Percentiles rank a stretch among this genome's conserved stretches.
These are phyloP conservation scores for Saxidomus purpurata DNA, from an alignment of 1,140 invertebrate species.

Conservation along the genomic window DNA sequence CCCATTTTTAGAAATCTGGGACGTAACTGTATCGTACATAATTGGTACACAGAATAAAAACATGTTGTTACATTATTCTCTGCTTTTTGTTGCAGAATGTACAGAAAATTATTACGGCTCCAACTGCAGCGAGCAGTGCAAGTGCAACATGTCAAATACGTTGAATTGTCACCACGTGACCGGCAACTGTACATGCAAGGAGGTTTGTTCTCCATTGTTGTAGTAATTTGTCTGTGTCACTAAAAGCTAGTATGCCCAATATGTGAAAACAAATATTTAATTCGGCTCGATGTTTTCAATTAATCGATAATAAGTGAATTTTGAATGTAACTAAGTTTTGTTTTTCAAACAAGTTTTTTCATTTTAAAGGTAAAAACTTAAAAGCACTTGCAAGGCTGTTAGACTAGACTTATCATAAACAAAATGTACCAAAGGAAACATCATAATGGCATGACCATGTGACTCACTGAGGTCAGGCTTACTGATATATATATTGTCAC, in stretches of 20 bases:
- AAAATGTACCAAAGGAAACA: background rate
- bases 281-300: too few relatives aligned
- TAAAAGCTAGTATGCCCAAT: background rate
- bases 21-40: too few relatives aligned
- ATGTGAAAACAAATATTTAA: background rate
- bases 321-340: background rate
- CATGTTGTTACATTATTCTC: too few relatives aligned
- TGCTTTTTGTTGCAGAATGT: background rate
- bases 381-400: background rate
- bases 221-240: background rate
- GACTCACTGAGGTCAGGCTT: too few relatives aligned
- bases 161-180: background rate
- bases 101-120: background rate
- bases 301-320: background rate
- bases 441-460: background rate
- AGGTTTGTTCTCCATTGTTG: background rate
- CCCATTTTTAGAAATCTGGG: too few relatives aligned
- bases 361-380: background rate
- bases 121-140: background rate
- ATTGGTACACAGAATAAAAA: too few relatives aligned
- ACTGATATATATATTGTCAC: too few relatives aligned
- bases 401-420: too few relatives aligned
- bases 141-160: background rate
- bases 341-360: too few relatives aligned
- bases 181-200: background rate